Conservation (phyloP, 2,888 invertebrate genomes). For the Protonemura montana region DNA sequence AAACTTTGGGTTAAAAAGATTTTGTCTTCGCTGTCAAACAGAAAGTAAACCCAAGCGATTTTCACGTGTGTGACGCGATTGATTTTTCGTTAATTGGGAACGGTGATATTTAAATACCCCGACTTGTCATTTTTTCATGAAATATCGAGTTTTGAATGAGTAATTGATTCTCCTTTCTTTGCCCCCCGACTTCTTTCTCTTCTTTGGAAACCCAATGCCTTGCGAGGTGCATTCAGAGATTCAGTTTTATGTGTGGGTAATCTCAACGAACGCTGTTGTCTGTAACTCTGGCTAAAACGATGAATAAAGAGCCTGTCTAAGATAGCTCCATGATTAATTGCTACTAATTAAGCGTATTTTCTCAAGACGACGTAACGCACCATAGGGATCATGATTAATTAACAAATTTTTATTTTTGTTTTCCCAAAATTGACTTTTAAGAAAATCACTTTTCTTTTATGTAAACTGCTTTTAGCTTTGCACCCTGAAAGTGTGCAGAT, state of each 20-base stretch:
- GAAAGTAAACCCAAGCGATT: background rate
- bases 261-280: background rate
- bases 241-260: background rate
- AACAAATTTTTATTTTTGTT: conserved; percentile 8
- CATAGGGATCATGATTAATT: conserved; percentile 20
- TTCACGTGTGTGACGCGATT: background rate
- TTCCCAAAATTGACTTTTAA: background rate
- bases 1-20: background rate
- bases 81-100: background rate
- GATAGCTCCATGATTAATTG: conserved; percentile 27
- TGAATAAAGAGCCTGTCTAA: conserved; percentile 8
- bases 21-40: background rate
- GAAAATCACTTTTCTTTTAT: background rate
- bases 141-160: background rate
- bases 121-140: background rate
- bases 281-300: background rate
- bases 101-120: background rate
- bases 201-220: background rate
- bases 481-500: background rate
- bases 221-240: background rate
- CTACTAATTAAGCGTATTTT: conserved; percentile 27
- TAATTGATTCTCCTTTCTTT: background rate
- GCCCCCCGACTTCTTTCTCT: background rate
- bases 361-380: background rate
- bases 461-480: background rate